phyloP scores from a whole-genome alignment of 2,888 invertebrate species.

The Molorchus minor region DNA sequence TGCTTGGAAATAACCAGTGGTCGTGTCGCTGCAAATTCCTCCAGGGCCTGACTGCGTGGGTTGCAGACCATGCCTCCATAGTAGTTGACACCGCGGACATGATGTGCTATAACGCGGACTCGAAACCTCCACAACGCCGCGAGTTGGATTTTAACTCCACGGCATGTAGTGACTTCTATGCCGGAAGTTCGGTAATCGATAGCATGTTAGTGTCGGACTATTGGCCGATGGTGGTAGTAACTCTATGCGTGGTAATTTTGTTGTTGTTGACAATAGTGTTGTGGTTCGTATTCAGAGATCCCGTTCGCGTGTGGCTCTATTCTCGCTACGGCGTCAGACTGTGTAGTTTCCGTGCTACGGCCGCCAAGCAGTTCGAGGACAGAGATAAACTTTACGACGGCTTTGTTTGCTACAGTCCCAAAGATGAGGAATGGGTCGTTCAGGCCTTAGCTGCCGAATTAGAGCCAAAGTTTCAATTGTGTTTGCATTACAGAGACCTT shows the following conservation, averaged over 20 bases:
- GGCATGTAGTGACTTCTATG: conserved; percentile 86
- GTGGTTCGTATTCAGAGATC: conserved; percentile 85
- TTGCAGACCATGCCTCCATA: conserved; percentile 81
- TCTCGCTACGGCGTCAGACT: conserved; percentile 86
- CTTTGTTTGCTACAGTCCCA: conserved; percentile 91
- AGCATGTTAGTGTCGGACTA: conserved; percentile 85
- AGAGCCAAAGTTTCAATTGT: conserved; percentile 86
- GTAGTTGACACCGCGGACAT: conserved; percentile 81
- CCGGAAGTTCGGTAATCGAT: conserved; percentile 83
- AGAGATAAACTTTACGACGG: conserved; percentile 90
- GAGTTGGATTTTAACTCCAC: conserved; percentile 86
- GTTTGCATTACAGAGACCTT: conserved; percentile 89
- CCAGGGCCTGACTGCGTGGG: conserved; percentile 83
- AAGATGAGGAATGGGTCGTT: conserved; percentile 89
- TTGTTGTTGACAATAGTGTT: conserved; percentile 80
- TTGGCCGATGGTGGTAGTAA: conserved; percentile 83
- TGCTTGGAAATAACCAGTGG: conserved; percentile 87
- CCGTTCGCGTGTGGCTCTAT: conserved; percentile 87
- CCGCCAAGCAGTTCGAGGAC: conserved; percentile 74
- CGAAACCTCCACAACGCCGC: conserved; percentile 78
- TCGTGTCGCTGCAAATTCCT: conserved; percentile 90
- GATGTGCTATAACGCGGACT: conserved; percentile 82
- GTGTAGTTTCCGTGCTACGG: conserved; percentile 75
- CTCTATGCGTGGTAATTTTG: conserved; percentile 79
- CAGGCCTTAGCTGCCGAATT: conserved; percentile 85